These are phyloP conservation scores for Polyploca ridens DNA, from an alignment of 2,888 invertebrate genomes.

Conservation along the genomic window DNA sequence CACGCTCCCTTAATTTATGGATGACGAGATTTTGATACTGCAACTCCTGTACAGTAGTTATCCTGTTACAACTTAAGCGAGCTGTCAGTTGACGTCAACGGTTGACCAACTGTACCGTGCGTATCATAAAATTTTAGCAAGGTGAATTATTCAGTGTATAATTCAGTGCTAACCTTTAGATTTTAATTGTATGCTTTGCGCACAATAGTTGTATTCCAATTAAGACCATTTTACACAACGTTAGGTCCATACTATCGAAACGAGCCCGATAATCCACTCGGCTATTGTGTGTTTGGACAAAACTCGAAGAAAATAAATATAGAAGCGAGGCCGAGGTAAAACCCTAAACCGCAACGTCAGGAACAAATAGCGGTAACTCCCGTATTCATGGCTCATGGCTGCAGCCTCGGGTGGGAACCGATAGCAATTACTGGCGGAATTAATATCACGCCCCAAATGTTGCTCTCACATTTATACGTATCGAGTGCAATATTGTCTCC, in stretches of 20 bases:
- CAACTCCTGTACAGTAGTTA: conserved; percentile 34
- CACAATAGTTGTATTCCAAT: conserved; percentile 55
- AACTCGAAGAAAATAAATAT: conserved; percentile 82
- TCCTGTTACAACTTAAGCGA: conserved; percentile 47
- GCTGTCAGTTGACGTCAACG: conserved; percentile 29
- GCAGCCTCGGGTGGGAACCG: conserved; percentile 79
- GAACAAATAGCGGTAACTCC: conserved; percentile 84
- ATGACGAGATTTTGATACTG: conserved; percentile 73
- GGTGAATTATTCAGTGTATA: background rate
- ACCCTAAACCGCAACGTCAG: conserved; percentile 82
- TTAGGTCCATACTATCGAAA: conserved; percentile 61
- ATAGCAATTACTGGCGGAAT: conserved; percentile 84
- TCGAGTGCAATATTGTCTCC: conserved; percentile 85
- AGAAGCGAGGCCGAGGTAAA: conserved; percentile 70
- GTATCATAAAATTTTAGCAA: background rate
- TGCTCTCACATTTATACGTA: conserved; percentile 82
- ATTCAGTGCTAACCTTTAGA: conserved; percentile 14
- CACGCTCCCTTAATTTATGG: conserved; percentile 70
- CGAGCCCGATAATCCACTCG: conserved; percentile 66
- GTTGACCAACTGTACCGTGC: background rate
- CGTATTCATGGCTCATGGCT: conserved; percentile 83
- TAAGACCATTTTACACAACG: conserved; percentile 56
- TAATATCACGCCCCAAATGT: conserved; percentile 84
- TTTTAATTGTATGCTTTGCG: conserved; percentile 48
- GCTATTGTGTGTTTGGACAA: conserved; percentile 69